These are phyloP conservation scores for Amphipyra tragopoginis DNA, from an alignment of 2,888 invertebrate species.

Conservation along the genomic window DNA sequence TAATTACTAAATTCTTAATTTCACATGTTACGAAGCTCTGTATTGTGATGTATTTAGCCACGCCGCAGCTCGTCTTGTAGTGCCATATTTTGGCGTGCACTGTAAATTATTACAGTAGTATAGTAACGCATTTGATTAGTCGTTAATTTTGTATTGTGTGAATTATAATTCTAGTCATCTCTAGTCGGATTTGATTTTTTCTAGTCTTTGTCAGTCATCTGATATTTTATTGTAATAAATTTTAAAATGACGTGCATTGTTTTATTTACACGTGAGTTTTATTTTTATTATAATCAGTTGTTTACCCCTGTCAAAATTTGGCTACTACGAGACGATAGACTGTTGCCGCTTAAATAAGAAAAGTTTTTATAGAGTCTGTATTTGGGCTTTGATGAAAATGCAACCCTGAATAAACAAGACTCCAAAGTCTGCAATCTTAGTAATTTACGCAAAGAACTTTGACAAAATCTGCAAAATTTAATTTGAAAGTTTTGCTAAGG, in stretches of 20 bases:
- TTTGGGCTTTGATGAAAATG: constrained; percentile 72
- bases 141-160: constrained; percentile 72
- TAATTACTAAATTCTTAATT: constrained; percentile 86
- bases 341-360: constrained; percentile 74
- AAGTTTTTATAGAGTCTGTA: constrained; percentile 77
- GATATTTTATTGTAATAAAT: constrained; percentile 78
- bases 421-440: constrained; percentile 47
- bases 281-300: constrained; percentile 55
- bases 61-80: constrained; percentile 87
- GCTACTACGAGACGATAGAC: constrained; percentile 86
- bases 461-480: constrained; percentile 49
- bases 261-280: constrained; percentile 77
- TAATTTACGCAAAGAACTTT: constrained; percentile 43
- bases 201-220: constrained; percentile 76
- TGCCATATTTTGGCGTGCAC: constrained; percentile 81
- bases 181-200: constrained; percentile 64
- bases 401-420: constrained; percentile 54
- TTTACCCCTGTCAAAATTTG: constrained; percentile 67
- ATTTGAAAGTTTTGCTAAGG: constrained; percentile 61
- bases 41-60: constrained; percentile 81
- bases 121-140: constrained; percentile 64
- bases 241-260: constrained; percentile 77
- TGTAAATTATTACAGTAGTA: constrained; percentile 67
- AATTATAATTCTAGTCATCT: constrained; percentile 86
- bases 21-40: constrained; percentile 82